Evolutionary conservation across 2,888 invertebrate genomes (phyloP).

Genomic region (Drosophila subsilvestris): DNA sequence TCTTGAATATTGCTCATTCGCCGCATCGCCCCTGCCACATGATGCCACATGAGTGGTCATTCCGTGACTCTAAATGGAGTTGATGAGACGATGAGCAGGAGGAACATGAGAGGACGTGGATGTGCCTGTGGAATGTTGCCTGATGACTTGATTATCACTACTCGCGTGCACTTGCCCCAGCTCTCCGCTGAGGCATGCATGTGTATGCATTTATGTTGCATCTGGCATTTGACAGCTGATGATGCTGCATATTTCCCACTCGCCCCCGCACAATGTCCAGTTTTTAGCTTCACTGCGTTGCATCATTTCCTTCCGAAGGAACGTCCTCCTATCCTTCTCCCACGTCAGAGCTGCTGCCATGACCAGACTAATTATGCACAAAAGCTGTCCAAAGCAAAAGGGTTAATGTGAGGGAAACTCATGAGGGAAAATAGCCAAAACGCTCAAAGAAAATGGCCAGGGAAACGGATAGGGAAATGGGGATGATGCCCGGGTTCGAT

Average conservation of each 20-base stretch:
- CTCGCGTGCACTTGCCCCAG: conserved; percentile 60
- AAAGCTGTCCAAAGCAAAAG: conserved; percentile 7
- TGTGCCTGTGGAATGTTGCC: conserved; percentile 25
- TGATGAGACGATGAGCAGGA: neutral
- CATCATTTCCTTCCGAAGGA: neutral
- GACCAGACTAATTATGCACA: conserved; percentile 39
- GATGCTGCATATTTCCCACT: conserved; percentile 31
- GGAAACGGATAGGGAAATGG: neutral
- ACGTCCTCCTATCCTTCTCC: neutral
- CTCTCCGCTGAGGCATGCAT: conserved; percentile 67
- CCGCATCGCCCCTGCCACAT: conserved; percentile 55
- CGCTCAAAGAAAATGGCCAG: neutral
- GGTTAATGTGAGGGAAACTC: neutral
- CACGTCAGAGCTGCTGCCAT: conserved; percentile 17
- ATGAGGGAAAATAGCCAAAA: neutral
- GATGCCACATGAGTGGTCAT: conserved; percentile 66
- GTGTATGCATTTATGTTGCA: conserved; percentile 64
- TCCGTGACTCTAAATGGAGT: conserved; percentile 46
- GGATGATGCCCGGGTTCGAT: neutral
- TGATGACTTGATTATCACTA: conserved; percentile 76
- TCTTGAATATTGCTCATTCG: conserved; percentile 64
- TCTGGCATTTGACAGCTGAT: conserved; percentile 56
- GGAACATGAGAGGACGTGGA: neutral
- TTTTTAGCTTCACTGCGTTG: conserved; percentile 7
- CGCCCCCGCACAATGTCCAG: neutral